Evolutionary conservation across 2,797 vertebrate species (phyloP).

Genomic region (Chromobotia macracanthus): DNA sequence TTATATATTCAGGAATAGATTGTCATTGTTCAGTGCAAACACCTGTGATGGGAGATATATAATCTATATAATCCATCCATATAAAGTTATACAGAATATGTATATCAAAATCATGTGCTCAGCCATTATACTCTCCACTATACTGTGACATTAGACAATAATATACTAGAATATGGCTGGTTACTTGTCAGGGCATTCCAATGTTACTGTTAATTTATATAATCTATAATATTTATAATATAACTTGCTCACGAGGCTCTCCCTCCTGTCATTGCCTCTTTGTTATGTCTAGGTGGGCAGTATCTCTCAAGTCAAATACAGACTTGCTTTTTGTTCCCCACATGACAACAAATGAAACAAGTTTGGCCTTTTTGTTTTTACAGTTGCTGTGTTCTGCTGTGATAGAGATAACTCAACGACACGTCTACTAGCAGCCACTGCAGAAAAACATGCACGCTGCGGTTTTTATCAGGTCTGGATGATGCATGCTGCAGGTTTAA

Average conservation of each 20-base stretch:
- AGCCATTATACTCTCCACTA: too few relatives aligned
- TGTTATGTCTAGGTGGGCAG: slow-evolving; percentile 47
- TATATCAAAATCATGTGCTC: too few relatives aligned
- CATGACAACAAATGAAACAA: slow-evolving; percentile 28
- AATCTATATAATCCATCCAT: not conserved
- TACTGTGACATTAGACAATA: too few relatives aligned
- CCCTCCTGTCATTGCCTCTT: slow-evolving; percentile 35
- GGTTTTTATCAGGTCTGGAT: slow-evolving; percentile 58
- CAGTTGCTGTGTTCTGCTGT: slow-evolving; percentile 49
- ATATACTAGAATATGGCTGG: too few relatives aligned
- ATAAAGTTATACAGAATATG: not conserved
- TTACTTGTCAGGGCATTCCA: too few relatives aligned
- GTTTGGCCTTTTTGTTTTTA: slow-evolving; percentile 51
- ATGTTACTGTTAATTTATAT: too few relatives aligned
- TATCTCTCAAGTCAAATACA: slow-evolving; percentile 63
- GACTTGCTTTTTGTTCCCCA: slow-evolving; percentile 44
- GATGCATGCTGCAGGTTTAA: slow-evolving; percentile 54
- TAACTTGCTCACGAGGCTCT: not conserved
- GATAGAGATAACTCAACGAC: slow-evolving; percentile 52
- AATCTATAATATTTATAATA: too few relatives aligned
- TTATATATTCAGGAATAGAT: not conserved
- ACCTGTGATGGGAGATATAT: not conserved
- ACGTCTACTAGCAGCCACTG: slow-evolving; percentile 31
- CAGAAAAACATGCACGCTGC: slow-evolving; percentile 41
- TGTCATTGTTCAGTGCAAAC: not conserved